Conservation (phyloP, 2,113 vertebrate species). For the Poeciliopsis retropinna region DNA sequence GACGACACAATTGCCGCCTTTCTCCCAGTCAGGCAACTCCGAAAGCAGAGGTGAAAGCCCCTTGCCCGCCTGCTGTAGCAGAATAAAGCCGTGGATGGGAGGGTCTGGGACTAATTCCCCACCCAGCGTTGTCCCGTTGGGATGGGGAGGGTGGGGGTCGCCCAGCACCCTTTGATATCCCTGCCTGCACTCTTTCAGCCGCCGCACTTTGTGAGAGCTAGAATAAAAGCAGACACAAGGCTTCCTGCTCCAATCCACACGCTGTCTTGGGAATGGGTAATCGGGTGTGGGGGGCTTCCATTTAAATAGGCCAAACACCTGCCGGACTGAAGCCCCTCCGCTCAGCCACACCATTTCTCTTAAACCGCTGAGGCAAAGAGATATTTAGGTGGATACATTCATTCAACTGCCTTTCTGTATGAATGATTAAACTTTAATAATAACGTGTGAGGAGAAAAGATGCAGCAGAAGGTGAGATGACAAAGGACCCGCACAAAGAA, state of each 20-base stretch:
- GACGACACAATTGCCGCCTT: conserved; percentile 68
- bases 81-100: conserved; percentile 82
- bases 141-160: conserved; percentile 73
- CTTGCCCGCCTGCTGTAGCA: conserved; percentile 68
- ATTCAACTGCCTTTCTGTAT: conserved; percentile 71
- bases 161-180: conserved; percentile 82
- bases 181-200: conserved; percentile 81
- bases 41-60: conserved; percentile 66
- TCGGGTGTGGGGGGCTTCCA: conserved; percentile 61
- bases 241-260: conserved; percentile 85
- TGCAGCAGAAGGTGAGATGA: conserved; percentile 29
- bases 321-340: conserved; percentile 78
- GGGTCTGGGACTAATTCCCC: conserved; percentile 82
- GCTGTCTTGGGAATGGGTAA: conserved; percentile 78
- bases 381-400: conserved; percentile 72
- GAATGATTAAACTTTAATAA: conserved; percentile 55
- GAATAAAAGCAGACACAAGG: conserved; percentile 87
- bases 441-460: conserved; percentile 36
- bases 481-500: conserved; percentile 27
- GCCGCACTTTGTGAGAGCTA: conserved; percentile 78
- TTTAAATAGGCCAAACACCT: conserved; percentile 86
- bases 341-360: conserved; percentile 74
- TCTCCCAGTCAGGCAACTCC: conserved; percentile 59
- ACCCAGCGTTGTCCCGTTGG: conserved; percentile 76
- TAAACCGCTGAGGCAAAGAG: conserved; percentile 69